Evolutionary conservation across 2,113 vertebrate species (phyloP).

Genomic region (Gambusia affinis): DNA sequence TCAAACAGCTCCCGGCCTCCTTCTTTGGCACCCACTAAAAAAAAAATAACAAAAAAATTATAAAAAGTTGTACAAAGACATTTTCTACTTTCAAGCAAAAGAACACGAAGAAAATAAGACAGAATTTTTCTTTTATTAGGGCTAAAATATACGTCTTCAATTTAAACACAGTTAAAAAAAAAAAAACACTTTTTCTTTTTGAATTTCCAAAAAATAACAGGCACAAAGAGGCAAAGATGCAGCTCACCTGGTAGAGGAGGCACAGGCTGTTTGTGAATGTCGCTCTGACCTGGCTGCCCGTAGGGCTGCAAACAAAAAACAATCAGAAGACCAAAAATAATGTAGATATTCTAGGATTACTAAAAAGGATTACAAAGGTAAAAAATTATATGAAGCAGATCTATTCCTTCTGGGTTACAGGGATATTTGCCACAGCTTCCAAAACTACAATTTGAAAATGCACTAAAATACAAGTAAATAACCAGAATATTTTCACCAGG

Average conservation of each 20-base stretch:
- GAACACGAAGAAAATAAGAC: background rate
- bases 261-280: constrained; percentile 83
- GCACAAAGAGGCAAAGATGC: background rate
- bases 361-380: constrained; percentile 3
- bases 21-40: constrained; percentile 75
- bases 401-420: background rate
- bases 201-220: background rate
- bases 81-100: background rate
- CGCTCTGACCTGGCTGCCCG: constrained; percentile 81
- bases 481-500: background rate
- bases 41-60: background rate
- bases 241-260: constrained; percentile 81
- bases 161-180: background rate
- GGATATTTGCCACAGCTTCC: background rate
- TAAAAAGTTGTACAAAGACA: background rate
- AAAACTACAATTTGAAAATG: background rate
- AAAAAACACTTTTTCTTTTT: background rate
- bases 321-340: constrained; percentile 31
- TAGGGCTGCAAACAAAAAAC: constrained; percentile 77
- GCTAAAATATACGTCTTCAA: background rate
- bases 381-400: background rate
- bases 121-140: background rate
- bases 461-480: background rate
- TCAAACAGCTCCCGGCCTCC: constrained; percentile 85
- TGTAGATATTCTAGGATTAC: constrained; percentile 1